Base-by-base conservation (phyloP, 2,888 invertebrate genomes). In the Ophion costatus region DNA sequence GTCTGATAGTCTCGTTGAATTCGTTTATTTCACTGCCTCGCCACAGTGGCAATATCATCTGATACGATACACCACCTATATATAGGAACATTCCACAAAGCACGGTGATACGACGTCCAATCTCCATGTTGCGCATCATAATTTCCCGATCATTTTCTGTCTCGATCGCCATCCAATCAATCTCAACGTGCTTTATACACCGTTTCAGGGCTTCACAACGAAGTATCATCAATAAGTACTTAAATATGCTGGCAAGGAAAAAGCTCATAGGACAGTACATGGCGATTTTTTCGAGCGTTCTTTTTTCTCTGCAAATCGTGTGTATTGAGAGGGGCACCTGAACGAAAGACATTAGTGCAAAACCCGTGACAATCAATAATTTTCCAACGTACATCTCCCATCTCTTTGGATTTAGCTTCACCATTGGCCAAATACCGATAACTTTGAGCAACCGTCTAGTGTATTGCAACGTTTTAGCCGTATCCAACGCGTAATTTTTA, bases 91-190 rank as follows among this genome's bases (percentile, higher is more conserved):
- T 20, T n/a, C 61, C 78, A 20, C 74, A 79, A n/a, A 83, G 10
- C 2, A 75, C 11, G 20, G 82, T 85, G 11, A 86, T 56, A 3
- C 20, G 17, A 11, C 64, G 74, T 57, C 80, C 79, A 11, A 74
- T 45, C 24, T 75, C 85, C 2, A 59, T 57, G 64, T 80, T 82
- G 10, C 70, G 67, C 14, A 63, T 38, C 86, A 86, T 86, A 20
- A 82, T 61, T 63, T 86, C 67, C 2, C 89, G 88, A 33, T 89
- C 85, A 4, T 42, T 45, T 0, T 7, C 24, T 10, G 56, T 56
- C 20, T 84, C 79, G 42, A 89, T 87, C 59, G 20, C 14, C 66
- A 24, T 73, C 84, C 84, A 81, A 56, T 83, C 80, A 33, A 20
- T 10, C 20, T 80, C 29, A 5, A 80, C 64, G 51, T 80, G 77